These are phyloP conservation scores for Polietes domitor DNA, from an alignment of 2,888 invertebrate species.

Conservation along the genomic window DNA sequence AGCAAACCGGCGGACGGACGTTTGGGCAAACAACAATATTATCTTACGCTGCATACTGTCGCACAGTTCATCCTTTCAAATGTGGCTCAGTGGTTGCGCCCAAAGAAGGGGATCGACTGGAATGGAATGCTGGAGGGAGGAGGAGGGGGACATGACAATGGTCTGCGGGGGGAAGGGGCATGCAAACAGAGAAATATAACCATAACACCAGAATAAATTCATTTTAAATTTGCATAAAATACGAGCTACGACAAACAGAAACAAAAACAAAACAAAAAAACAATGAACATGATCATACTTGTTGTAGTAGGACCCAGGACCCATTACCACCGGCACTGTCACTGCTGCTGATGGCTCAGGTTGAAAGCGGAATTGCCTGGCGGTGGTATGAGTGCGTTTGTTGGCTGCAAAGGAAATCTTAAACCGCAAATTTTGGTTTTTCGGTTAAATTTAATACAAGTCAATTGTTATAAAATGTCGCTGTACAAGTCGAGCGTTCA, in stretches of 20 bases:
- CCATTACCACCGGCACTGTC: background rate
- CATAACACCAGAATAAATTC: conserved; percentile 15
- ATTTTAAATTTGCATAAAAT: conserved; percentile 30
- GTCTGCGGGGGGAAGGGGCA: background rate
- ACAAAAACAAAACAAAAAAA: no score
- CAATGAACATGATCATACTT: background rate
- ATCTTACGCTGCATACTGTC: background rate
- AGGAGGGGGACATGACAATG: background rate
- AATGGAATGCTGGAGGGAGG: background rate
- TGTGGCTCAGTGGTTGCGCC: background rate
- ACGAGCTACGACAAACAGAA: background rate
- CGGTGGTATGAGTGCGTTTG: background rate
- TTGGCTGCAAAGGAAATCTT: conserved; percentile 14
- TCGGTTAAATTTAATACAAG: conserved; percentile 36
- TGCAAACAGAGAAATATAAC: background rate
- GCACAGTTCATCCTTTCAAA: background rate
- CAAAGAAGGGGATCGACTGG: background rate
- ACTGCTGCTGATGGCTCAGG: background rate
- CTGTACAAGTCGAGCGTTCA: background rate
- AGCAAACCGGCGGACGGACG: background rate
- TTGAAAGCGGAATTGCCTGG: background rate
- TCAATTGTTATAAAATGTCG: conserved; percentile 52
- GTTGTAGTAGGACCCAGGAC: background rate
- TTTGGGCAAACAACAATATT: conserved; percentile 8
- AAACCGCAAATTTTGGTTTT: conserved; percentile 28